Evolutionary conservation across 2,797 vertebrate genomes (phyloP).

Genomic region (Pachyuromys duprasi): DNA sequence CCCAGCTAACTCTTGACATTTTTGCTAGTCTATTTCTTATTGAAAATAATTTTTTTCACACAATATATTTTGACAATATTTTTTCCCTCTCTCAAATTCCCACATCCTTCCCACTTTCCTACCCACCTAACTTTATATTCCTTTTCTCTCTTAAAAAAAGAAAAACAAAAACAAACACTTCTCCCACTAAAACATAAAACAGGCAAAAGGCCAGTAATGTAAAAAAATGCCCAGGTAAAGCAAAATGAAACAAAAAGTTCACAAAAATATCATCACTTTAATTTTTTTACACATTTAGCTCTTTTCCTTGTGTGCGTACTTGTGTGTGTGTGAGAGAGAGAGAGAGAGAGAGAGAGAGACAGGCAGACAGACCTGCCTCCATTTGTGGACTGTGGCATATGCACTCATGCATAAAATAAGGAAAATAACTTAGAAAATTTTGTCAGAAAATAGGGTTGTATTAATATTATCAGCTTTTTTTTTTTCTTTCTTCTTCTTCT

Average conservation of each 20-base stretch:
- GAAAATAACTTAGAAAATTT: neutral
- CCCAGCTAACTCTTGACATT: neutral
- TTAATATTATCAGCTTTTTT: neutral
- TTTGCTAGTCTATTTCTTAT: neutral
- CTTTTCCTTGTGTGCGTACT: neutral
- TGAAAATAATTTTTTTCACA: neutral
- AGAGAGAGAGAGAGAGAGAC: neutral
- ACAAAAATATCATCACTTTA: neutral
- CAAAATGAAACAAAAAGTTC: neutral
- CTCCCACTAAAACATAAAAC: neutral
- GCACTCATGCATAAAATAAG: neutral
- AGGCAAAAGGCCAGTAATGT: neutral
- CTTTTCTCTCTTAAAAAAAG: neutral
- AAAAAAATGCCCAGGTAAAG: neutral
- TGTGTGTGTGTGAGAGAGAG: too few relatives aligned
- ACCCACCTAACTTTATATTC: neutral
- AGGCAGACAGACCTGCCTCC: too few relatives aligned
- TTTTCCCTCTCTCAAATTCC: neutral
- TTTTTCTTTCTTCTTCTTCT: too few relatives aligned
- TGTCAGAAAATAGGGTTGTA: neutral
- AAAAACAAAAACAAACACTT: neutral
- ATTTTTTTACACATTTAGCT: neutral
- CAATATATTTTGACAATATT: neutral
- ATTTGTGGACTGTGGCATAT: neutral
- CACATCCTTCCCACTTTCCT: neutral